These are phyloP conservation scores for Nannoperca australis DNA, from an alignment of 2,797 vertebrate species.

Conservation along the genomic window DNA sequence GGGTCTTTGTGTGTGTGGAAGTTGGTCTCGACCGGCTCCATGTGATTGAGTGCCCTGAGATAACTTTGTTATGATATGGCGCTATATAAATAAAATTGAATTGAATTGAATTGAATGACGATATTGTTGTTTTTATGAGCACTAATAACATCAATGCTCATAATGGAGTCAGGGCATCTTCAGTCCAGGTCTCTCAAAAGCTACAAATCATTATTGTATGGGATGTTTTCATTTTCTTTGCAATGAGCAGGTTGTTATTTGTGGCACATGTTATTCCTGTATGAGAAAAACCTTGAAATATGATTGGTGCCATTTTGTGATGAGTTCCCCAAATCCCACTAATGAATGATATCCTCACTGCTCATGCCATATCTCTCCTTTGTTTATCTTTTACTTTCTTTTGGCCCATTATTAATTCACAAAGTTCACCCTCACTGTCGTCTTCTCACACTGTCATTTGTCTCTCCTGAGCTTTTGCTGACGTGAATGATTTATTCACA, in stretches of 20 bases:
- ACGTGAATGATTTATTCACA: slow-evolving; percentile 57
- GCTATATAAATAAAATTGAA: no score
- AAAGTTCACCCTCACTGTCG: slow-evolving; percentile 24
- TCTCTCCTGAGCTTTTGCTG: slow-evolving; percentile 45
- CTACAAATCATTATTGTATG: slow-evolving; percentile 28
- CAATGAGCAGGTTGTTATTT: slow-evolving; percentile 23
- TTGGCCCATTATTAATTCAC: slow-evolving; percentile 34
- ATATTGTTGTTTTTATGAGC: slow-evolving; percentile 49
- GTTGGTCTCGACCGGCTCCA: no score
- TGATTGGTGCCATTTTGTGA: slow-evolving; percentile 11
- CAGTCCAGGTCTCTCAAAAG: not conserved
- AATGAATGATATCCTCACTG: slow-evolving; percentile 7
- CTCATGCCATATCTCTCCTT: slow-evolving; percentile 4
- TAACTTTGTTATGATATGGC: no score
- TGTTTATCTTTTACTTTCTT: slow-evolving; percentile 11
- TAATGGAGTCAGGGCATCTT: slow-evolving; percentile 6
- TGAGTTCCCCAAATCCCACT: slow-evolving; percentile 7
- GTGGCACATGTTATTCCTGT: slow-evolving; percentile 8
- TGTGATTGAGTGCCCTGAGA: no score
- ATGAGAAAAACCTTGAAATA: slow-evolving; percentile 15
- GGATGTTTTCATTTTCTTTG: slow-evolving; percentile 24
- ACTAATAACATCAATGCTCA: slow-evolving; percentile 12
- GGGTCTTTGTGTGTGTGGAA: no score
- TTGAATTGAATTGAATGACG: no score
- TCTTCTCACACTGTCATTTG: slow-evolving; percentile 42